Conservation (phyloP, 2,113 vertebrate species). For the Climacteris rufus region DNA sequence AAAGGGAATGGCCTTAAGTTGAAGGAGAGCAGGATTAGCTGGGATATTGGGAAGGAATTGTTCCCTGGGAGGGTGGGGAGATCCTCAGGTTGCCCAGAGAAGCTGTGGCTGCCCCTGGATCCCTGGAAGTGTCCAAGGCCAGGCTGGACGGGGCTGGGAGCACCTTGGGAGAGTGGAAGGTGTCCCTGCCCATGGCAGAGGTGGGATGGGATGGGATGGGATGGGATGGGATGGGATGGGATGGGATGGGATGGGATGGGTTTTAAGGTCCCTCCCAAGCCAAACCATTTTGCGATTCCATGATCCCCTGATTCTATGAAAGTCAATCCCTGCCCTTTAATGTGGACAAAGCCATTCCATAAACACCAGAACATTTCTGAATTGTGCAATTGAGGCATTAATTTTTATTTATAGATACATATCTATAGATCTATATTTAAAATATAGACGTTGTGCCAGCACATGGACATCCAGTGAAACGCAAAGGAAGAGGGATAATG, state of each 20-base stretch:
- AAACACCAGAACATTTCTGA: neutral
- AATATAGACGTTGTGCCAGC: neutral
- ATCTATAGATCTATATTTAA: neutral
- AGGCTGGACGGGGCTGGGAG: neutral
- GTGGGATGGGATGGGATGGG: too few species aligned
- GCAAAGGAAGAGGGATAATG: neutral
- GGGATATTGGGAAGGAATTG: accelerated
- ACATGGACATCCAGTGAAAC: neutral
- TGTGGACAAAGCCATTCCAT: neutral
- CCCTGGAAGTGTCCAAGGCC: neutral
- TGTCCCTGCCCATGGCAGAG: too few species aligned
- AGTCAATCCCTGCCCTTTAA: neutral
- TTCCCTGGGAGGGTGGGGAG: accelerated
- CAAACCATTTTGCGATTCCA: neutral
- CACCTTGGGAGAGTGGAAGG: accelerated
- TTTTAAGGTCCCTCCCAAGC: neutral
- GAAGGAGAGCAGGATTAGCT: accelerated
- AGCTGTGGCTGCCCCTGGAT: neutral
- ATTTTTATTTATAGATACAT: neutral
- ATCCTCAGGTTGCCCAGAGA: neutral
- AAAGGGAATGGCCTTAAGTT: neutral
- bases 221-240: too few species aligned
- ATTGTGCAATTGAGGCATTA: neutral
- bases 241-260: too few species aligned
- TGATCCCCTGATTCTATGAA: neutral